Conservation (phyloP, 2,113 vertebrate genomes). For the Brachyhypopomus gauderio region DNA sequence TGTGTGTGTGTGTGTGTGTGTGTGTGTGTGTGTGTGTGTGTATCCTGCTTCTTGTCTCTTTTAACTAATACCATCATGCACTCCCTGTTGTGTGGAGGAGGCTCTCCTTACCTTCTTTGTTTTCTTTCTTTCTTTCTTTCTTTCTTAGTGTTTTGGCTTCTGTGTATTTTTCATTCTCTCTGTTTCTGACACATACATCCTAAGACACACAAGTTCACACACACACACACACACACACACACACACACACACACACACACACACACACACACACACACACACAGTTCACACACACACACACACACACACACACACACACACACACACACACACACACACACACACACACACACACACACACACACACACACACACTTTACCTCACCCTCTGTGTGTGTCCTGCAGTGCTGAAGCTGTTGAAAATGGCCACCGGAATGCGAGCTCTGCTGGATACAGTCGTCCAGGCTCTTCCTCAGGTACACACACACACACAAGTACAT, state of each 20-base stretch:
- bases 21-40: conserved; percentile 9
- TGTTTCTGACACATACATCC: no score
- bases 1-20: neutral
- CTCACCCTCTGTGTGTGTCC: conserved; percentile 36
- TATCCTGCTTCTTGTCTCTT: neutral
- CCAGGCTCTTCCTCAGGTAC: conserved; percentile 87
- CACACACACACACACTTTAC: neutral
- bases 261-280: no score
- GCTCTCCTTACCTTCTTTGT: no score
- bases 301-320: neutral
- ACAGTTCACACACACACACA: neutral
- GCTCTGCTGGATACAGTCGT: conserved; percentile 87
- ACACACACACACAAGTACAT: conserved; percentile 18
- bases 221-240: neutral
- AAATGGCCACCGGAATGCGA: conserved; percentile 90
- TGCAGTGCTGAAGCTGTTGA: conserved; percentile 85
- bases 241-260: no score
- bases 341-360: neutral
- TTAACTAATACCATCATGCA: no score
- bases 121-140: conserved; percentile 7
- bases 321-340: neutral
- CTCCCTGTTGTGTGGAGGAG: no score
- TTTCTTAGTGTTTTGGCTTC: neutral
- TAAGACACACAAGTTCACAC: neutral
- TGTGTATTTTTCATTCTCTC: no score